Base-by-base conservation (phyloP, 1,140 invertebrate species). In the Zophobas atratus region DNA sequence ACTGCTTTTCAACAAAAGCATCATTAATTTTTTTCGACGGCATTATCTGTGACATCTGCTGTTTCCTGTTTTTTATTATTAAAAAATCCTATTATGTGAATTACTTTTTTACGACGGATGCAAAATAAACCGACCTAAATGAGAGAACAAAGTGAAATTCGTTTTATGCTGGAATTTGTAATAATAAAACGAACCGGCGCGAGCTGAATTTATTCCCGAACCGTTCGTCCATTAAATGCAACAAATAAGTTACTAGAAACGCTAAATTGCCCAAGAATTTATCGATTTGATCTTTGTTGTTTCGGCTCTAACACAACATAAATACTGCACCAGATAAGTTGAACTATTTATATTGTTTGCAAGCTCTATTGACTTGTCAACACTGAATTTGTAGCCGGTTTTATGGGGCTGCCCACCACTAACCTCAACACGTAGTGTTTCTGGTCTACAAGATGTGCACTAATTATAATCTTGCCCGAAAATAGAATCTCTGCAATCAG, bases 51-150 rank as follows among this genome's bases (percentile, higher is more conserved):
- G 39, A 43, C 60, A 67, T 67, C 60, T 67, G 60, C 38, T 43
- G 60, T 32, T 67, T 67, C 60, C 60, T 38, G 60, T 67, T 43
- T 41, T 67, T 67, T 43, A 43, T 43, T 67, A 41, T 67, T 67
- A 41, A 33, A 48, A 67, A 67, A 67, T 46, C 39, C 39, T 43
- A 63, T 67, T 43, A 67, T 67, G 39, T 43, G 39, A 67, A 67
- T 67, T 67, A 43, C 57, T 36, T 63, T 63, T 63, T 63, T 63
- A 63, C 39, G 6, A 32, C 57, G 35, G 57, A n/a, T 63, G 36
- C 39, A 39, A 63, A 63, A 63, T 38, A 39, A 63, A 39, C 34
- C 57, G 5, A 6, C n/a, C 34, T 34, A 63, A 39, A 60, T 60
- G 56, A 60, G 56, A 60, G 38, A 39, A 39, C 35, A 63, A 63